Base-by-base conservation (phyloP, 2,113 vertebrate species). In the Neogobius melanostomus region DNA sequence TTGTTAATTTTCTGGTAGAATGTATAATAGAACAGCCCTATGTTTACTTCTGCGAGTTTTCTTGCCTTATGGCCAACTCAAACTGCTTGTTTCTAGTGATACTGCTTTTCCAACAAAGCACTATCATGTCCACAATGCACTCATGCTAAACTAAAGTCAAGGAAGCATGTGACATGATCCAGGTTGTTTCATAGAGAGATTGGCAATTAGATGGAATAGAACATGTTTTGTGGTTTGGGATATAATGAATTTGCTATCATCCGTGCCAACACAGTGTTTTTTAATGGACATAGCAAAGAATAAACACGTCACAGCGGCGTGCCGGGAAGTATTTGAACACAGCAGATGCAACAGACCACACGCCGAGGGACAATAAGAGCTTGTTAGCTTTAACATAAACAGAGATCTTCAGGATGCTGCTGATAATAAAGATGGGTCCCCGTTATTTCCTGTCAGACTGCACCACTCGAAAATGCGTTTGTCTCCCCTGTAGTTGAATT, bases 151-250 rank as follows among this genome's bases (percentile, higher is more conserved):
- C 36, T 48, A 68, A 36, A 28, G 46, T 49, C 56, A 50, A 45
- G 59, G 42, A 77, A 59, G 78, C 73, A 46, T 77, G 59, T n/a
- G 72, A 81, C 82, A 64, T 68, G 59, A 84, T 52, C 69, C 71
- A 68, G 71, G 65, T 81, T 74, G 77, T 80, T 54, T 79, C 75
- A 42, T 68, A 78, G 69, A 49, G 46, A 75, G 82, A 82, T 67
- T 72, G 69, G 49, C 52, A 48, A 72, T 36, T 56, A 71, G 47
- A 56, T 48, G 48, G 67, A 79, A 68, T 64, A 42, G 75, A 44
- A 42, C 61, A 71, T 84, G 81, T 64, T 10, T 46, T 73, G 63
- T 70, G 48, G 51, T 49, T 0, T 17, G 46, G n/a, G 9, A 62
- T 36, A 66, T 69, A 82, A 82, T 80, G n/a, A 66, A 79, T 79